Percentiles rank a stretch among this genome's conserved stretches.
Evolutionary conservation across 2,797 vertebrate species (phyloP).

Genomic region (Poeciliopsis infans): DNA sequence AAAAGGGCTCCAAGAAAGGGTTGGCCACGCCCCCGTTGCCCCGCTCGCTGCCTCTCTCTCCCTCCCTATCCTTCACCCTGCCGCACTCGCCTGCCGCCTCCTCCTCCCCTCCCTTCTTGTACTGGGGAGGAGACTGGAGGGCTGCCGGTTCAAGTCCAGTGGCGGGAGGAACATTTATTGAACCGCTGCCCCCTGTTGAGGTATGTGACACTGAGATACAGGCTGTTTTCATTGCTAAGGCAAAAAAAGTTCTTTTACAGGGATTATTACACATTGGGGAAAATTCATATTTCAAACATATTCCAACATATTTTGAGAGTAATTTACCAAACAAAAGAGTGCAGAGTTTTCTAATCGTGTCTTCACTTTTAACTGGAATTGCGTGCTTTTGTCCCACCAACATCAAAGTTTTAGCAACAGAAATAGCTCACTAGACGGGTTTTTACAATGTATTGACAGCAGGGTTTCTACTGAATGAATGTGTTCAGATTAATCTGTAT

Average conservation of each 20-base stretch:
- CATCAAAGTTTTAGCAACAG: neutral
- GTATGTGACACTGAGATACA: slow-evolving; percentile 71
- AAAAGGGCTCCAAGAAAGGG: slow-evolving; percentile 56
- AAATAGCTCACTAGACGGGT: neutral
- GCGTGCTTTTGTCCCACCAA: neutral
- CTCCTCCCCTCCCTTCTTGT: slow-evolving; percentile 68
- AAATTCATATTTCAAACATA: neutral
- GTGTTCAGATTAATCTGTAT: neutral
- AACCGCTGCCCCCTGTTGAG: slow-evolving; percentile 76
- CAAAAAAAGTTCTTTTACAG: neutral
- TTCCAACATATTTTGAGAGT: no score
- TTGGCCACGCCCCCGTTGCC: slow-evolving; percentile 58
- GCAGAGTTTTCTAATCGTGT: neutral
- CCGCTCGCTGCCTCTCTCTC: slow-evolving; percentile 70
- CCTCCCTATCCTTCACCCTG: slow-evolving; percentile 68
- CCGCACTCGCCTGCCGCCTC: slow-evolving; percentile 63
- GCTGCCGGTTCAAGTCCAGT: slow-evolving; percentile 73
- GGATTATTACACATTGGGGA: neutral
- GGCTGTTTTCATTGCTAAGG: slow-evolving; percentile 6
- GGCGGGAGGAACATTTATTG: slow-evolving; percentile 69
- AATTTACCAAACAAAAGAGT: neutral
- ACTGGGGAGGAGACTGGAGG: slow-evolving; percentile 78
- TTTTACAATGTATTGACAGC: no score
- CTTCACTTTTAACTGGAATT: neutral
- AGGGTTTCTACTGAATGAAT: no score